Percentiles rank a stretch among this genome's conserved stretches.
phyloP scores from a whole-genome alignment of 2,797 vertebrate genomes.

The Atherinosoma microstoma region DNA sequence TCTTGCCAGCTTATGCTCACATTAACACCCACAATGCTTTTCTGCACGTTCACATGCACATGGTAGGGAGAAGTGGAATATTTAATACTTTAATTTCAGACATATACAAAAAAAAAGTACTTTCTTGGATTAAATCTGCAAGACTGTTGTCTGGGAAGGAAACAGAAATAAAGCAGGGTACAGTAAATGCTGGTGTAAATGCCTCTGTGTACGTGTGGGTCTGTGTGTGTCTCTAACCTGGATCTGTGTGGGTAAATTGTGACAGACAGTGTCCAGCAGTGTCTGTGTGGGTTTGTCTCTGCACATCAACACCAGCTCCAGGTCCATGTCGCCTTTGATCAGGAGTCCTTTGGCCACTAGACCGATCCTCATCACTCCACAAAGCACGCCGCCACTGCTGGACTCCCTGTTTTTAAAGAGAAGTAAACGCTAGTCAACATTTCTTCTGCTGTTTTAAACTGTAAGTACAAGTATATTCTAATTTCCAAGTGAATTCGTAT shows the following conservation, averaged over 20 bases:
- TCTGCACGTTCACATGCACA: slow-evolving; percentile 9
- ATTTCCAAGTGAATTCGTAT: neutral
- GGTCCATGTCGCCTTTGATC: slow-evolving; percentile 98
- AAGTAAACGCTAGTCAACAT: neutral
- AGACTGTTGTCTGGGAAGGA: neutral
- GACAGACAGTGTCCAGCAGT: slow-evolving; percentile 91
- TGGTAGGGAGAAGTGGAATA: neutral
- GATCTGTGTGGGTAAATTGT: slow-evolving; percentile 94
- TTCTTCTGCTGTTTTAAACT: neutral
- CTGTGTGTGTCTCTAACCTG: slow-evolving; percentile 84
- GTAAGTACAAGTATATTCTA: neutral
- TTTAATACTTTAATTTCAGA: neutral
- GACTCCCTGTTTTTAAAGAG: slow-evolving; percentile 84
- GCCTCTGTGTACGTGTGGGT: neutral
- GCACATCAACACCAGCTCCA: slow-evolving; percentile 98
- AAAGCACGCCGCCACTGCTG: slow-evolving; percentile 89
- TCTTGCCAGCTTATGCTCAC: slow-evolving; percentile 31
- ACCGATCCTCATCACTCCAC: slow-evolving; percentile 97
- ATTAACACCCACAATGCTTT: slow-evolving; percentile 11
- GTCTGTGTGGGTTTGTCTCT: slow-evolving; percentile 96
- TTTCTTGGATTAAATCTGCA: slow-evolving; percentile 3
- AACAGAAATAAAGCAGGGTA: slow-evolving; percentile 7
- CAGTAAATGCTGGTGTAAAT: neutral
- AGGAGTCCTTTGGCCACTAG: slow-evolving; percentile 98
- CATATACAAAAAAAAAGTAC: slow-evolving; percentile 12